phyloP scores from a whole-genome alignment of 2,113 vertebrate species.

The Hemibagrus wyckioides region DNA sequence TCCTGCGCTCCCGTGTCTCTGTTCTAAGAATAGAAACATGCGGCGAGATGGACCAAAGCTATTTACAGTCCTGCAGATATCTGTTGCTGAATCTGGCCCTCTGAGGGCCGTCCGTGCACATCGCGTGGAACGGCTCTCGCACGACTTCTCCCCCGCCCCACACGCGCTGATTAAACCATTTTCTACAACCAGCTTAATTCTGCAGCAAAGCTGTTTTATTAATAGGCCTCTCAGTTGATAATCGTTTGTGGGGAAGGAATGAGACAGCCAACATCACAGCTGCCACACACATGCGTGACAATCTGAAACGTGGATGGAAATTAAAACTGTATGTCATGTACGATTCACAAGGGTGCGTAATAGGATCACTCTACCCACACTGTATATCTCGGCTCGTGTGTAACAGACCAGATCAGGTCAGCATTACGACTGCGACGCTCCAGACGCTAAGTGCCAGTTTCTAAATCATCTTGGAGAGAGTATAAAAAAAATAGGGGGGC shows the following conservation, averaged over 20 bases:
- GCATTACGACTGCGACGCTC: not conserved
- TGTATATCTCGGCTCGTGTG: not conserved
- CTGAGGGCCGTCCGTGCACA: constrained; percentile 53
- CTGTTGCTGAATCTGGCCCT: constrained; percentile 63
- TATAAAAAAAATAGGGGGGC: no score
- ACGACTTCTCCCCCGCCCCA: constrained; percentile 51
- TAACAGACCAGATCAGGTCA: constrained; percentile 22
- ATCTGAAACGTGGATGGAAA: not conserved
- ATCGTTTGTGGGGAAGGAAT: constrained; percentile 15
- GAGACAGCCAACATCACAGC: constrained; percentile 32
- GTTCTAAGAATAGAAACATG: constrained; percentile 75
- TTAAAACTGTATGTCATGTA: constrained; percentile 37
- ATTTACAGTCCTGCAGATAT: constrained; percentile 74
- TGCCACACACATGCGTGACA: constrained; percentile 8
- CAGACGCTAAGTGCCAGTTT: constrained; percentile 1
- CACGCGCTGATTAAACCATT: constrained; percentile 65
- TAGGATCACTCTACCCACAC: constrained; percentile 19
- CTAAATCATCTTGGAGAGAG: not conserved
- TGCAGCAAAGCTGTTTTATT: constrained; percentile 32
- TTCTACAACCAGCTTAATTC: constrained; percentile 31
- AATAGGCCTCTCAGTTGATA: constrained; percentile 24
- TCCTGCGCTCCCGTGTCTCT: constrained; percentile 66
- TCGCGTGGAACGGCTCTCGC: constrained; percentile 44
- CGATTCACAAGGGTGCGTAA: constrained; percentile 33
- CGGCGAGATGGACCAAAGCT: constrained; percentile 69